Base-by-base conservation (phyloP, 2,113 vertebrate species). In the Pandion haliaetus region DNA sequence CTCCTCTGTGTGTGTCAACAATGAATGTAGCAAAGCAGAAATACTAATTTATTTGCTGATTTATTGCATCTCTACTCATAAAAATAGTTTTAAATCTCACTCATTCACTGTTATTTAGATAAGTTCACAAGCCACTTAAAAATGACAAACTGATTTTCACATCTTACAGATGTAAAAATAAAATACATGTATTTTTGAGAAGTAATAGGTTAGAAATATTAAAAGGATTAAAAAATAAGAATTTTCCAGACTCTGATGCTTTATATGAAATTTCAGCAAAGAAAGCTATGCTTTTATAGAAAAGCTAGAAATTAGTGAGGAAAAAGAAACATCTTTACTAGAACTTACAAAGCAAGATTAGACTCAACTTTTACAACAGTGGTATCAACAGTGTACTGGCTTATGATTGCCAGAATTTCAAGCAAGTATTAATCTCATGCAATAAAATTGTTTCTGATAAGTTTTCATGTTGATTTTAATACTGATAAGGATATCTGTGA, bases 401-500 rank as follows among this genome's bases (percentile, higher is more conserved):
- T 82, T 82, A 76, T 47, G 52, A 91, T 1, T 70, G 34, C 11
- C 76, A 61, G 19, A 40, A n/a, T 90, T 88, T 97, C 76, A 89
- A 93, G 78, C 4, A 4, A 87, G 28, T 31, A 88, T 55, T 63
- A 81, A 59, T 87, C n/a, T 86, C 38, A 32, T 25, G 63, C 70
- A 95, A 25, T 74, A 82, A 96, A 96, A 97, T 54, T 77, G 81
- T 18, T 97, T 98, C 93, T 95, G 79, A 90, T 96, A 95, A 94
- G 83, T 96, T 97, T 98, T 94, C 76, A 14, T 73, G 88, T 87
- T 96, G 92, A 88, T 98, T 97, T 96, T 96, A 87, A 97, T 92
- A 96, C 95, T 97, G 98, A 99, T 98, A 98, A 98, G 98, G 93
- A 92, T 96, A 97, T 97, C 96, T 97, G 97, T 57, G 11, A 97